A percentile compares a stretch with the other conserved stretches of the same genome.
phyloP scores from a whole-genome alignment of 2,113 vertebrate species.

The Pluvianellus socialis region DNA sequence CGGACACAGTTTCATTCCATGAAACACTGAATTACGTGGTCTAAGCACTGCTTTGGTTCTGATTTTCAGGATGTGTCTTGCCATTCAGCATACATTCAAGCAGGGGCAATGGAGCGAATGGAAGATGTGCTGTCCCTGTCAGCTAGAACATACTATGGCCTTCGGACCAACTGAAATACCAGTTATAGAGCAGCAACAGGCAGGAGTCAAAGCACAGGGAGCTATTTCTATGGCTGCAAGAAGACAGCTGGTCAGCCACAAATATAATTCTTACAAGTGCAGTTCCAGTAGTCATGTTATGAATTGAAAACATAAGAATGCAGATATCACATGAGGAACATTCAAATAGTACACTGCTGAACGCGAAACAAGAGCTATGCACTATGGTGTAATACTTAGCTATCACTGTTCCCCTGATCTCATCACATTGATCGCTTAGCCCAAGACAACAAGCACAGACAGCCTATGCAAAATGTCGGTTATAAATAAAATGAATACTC shows the following conservation, averaged over 20 bases:
- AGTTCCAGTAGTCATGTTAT: not conserved
- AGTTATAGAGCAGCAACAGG: not conserved
- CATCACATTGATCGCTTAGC: not conserved
- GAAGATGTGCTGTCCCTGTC: not conserved
- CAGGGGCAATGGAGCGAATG: not conserved
- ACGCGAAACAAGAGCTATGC: not conserved
- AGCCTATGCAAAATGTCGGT: not conserved
- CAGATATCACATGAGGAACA: not conserved
- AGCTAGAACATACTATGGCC: not conserved
- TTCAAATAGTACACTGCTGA: not conserved
- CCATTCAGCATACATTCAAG: not conserved
- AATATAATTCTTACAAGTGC: not conserved
- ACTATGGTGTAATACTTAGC: not conserved
- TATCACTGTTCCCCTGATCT: not conserved
- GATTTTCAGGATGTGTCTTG: not conserved
- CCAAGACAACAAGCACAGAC: not conserved
- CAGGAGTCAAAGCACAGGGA: not conserved
- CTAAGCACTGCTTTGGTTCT: not conserved
- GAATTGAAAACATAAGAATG: not conserved
- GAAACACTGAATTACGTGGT: not conserved
- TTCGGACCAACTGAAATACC: not conserved
- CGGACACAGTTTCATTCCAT: not conserved
- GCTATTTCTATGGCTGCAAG: conserved; percentile 22
- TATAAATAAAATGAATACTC: not conserved
- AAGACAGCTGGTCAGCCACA: not conserved